Evolutionary conservation across 2,888 invertebrate genomes (phyloP).

Genomic region (Papilio demoleus): DNA sequence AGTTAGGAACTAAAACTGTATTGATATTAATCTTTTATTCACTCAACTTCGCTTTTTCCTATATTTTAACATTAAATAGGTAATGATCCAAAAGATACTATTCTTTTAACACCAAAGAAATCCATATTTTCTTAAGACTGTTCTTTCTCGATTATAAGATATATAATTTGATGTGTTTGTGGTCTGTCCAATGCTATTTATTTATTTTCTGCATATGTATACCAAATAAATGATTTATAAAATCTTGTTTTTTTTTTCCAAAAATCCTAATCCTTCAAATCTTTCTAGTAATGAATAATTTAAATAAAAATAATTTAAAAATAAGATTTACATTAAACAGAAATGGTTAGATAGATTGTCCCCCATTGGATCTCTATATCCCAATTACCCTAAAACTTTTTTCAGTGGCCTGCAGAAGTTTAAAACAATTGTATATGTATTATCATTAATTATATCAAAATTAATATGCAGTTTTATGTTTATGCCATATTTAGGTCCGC

Average conservation of each 20-base stretch:
- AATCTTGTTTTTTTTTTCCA: constrained; percentile 6
- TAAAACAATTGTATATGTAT: too few relatives aligned
- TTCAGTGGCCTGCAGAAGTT: too few relatives aligned
- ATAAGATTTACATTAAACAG: too few relatives aligned
- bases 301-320: background rate
- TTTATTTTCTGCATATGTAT: constrained; percentile 41
- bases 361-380: too few relatives aligned
- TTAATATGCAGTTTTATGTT: too few relatives aligned
- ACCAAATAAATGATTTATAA: constrained; percentile 40
- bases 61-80: constrained; percentile 20
- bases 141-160: constrained; percentile 43
- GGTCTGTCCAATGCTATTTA: constrained; percentile 39
- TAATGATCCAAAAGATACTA: constrained; percentile 37
- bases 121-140: constrained; percentile 47
- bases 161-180: constrained; percentile 41
- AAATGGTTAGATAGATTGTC: too few relatives aligned
- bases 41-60: constrained; percentile 18
- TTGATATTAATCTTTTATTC: constrained; percentile 27
- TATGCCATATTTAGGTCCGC: too few relatives aligned
- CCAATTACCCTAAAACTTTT: too few relatives aligned
- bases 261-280: background rate
- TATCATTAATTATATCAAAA: too few relatives aligned
- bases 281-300: background rate
- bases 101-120: constrained; percentile 56
- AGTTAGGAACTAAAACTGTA: constrained; percentile 10